Conservation (phyloP, 2,797 vertebrate species). For the Falco naumanni region DNA sequence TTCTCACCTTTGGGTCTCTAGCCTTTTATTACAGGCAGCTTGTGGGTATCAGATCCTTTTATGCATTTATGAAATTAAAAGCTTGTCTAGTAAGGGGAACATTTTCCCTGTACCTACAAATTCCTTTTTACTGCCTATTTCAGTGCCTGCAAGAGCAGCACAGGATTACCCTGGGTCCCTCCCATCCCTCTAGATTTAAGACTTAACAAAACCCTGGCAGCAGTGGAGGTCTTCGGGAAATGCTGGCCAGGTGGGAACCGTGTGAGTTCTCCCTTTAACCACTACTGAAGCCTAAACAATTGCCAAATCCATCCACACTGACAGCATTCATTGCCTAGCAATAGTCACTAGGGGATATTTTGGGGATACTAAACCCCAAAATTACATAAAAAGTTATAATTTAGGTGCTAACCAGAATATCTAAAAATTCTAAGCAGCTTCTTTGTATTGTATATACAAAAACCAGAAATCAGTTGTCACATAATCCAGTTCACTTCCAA, state of each 20-base stretch:
- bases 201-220: neutral
- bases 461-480: neutral
- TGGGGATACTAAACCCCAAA: neutral
- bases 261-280: neutral
- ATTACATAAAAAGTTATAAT: neutral
- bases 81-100: neutral
- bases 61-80: neutral
- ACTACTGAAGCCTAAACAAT: neutral
- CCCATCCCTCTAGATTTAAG: neutral
- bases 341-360: neutral
- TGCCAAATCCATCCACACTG: neutral
- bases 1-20: neutral
- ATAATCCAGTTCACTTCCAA: neutral
- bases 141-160: neutral
- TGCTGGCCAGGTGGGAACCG: neutral
- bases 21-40: neutral
- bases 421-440: neutral
- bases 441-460: no score
- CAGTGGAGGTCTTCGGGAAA: neutral
- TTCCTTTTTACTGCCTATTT: neutral
- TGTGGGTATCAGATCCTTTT: neutral
- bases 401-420: neutral
- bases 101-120: neutral
- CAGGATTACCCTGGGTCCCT: neutral
- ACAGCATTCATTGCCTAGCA: neutral